These are phyloP conservation scores for Cyclina sinensis DNA, from an alignment of 1,140 invertebrate species.

Conservation along the genomic window DNA sequence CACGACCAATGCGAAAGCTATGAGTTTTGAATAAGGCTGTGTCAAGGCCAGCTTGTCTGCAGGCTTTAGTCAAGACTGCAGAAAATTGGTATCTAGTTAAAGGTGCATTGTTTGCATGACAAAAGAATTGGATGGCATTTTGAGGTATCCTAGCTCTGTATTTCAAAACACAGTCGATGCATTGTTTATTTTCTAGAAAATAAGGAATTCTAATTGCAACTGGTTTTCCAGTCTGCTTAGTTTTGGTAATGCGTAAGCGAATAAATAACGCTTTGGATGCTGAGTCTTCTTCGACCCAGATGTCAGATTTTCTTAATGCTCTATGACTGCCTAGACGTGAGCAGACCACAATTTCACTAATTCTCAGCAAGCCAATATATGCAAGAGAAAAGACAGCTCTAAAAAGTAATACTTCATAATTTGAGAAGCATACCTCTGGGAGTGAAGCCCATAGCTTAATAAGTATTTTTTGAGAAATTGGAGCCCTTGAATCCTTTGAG, in stretches of 20 bases:
- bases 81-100: background rate
- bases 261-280: background rate
- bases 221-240: background rate
- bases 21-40: background rate
- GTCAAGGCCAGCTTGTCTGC: background rate
- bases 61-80: background rate
- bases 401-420: background rate
- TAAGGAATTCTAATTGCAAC: background rate
- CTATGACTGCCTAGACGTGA: background rate
- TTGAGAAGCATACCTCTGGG: background rate
- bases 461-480: background rate
- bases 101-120: background rate
- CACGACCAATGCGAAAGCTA: constrained; percentile 4
- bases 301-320: background rate
- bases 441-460: background rate
- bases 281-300: background rate
- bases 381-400: background rate
- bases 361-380: constrained; percentile 11
- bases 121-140: background rate
- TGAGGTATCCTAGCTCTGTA: background rate
- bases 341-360: constrained; percentile 27
- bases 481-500: background rate
- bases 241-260: constrained; percentile 5
- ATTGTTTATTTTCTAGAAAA: background rate
- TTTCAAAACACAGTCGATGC: background rate